These are phyloP conservation scores for Holotrichia oblita DNA, from an alignment of 1,140 invertebrate genomes.

Conservation along the genomic window DNA sequence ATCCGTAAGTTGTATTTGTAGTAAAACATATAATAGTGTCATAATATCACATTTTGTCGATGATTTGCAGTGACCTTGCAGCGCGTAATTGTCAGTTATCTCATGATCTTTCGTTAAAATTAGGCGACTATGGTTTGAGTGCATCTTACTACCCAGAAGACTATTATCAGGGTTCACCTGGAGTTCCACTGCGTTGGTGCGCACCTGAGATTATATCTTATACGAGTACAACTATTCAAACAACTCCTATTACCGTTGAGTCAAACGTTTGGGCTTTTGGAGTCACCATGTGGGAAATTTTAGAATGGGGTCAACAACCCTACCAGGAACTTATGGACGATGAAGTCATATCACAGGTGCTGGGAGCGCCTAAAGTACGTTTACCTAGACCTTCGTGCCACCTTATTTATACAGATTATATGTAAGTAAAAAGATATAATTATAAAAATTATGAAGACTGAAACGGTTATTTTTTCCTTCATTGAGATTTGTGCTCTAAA, in stretches of 20 bases:
- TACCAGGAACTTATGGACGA: slow-evolving; percentile 75
- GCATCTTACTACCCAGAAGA: slow-evolving; percentile 73
- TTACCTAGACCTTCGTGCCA: slow-evolving; percentile 60
- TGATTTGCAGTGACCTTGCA: slow-evolving; percentile 70
- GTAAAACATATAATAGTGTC: not conserved
- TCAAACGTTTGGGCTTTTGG: slow-evolving; percentile 90
- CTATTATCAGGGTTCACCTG: slow-evolving; percentile 76
- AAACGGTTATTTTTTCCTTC: no score
- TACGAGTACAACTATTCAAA: slow-evolving; percentile 75
- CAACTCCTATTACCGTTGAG: slow-evolving; percentile 68
- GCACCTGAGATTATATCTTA: slow-evolving; percentile 76
- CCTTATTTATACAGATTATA: slow-evolving; percentile 61
- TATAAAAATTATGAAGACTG: not conserved
- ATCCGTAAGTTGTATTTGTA: slow-evolving; percentile 55
- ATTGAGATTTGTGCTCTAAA: no score
- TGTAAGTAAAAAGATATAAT: slow-evolving; percentile 50
- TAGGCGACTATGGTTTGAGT: slow-evolving; percentile 73
- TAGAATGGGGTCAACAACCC: slow-evolving; percentile 77
- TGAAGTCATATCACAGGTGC: slow-evolving; percentile 66
- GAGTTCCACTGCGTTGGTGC: slow-evolving; percentile 80
- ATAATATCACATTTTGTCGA: not conserved
- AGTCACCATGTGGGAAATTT: slow-evolving; percentile 81
- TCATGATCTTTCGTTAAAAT: slow-evolving; percentile 68
- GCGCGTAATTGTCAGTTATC: slow-evolving; percentile 72
- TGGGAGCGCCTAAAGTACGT: slow-evolving; percentile 54